Evolutionary conservation across 2,797 vertebrate species (phyloP).

Genomic region (Astyanax mexicanus): DNA sequence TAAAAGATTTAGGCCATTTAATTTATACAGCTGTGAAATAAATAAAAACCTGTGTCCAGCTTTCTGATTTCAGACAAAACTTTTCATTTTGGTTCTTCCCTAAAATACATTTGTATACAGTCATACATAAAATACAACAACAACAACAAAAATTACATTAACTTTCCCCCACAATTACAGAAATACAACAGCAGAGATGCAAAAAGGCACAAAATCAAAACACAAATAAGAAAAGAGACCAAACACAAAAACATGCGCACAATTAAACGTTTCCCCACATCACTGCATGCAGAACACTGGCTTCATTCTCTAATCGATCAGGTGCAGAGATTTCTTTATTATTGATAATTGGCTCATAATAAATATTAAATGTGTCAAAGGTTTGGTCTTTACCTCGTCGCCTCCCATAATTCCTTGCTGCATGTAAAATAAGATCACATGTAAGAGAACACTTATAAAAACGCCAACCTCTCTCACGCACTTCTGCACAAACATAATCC

Average conservation of each 20-base stretch:
- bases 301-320: neutral
- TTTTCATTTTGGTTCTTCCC: no score
- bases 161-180: neutral
- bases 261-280: neutral
- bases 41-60: no score
- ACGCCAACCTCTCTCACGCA: no score
- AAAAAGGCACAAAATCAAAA: conserved; percentile 6
- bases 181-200: conserved; percentile 4
- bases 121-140: conserved; percentile 2
- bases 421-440: conserved; percentile 88
- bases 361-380: conserved; percentile 12
- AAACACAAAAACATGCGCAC: conserved; percentile 47
- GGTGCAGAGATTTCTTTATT: neutral
- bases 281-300: conserved; percentile 44
- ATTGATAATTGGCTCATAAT: neutral
- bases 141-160: conserved; percentile 30
- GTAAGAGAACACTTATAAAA: conserved; percentile 41
- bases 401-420: conserved; percentile 99
- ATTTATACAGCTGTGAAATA: no score
- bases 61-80: no score
- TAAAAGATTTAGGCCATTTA: no score
- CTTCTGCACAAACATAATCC: neutral
- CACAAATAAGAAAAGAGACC: conserved; percentile 45
- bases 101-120: no score
- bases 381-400: conserved; percentile 93